phyloP scores from a whole-genome alignment of 2,113 vertebrate genomes.

The Coracopsis vasa region DNA sequence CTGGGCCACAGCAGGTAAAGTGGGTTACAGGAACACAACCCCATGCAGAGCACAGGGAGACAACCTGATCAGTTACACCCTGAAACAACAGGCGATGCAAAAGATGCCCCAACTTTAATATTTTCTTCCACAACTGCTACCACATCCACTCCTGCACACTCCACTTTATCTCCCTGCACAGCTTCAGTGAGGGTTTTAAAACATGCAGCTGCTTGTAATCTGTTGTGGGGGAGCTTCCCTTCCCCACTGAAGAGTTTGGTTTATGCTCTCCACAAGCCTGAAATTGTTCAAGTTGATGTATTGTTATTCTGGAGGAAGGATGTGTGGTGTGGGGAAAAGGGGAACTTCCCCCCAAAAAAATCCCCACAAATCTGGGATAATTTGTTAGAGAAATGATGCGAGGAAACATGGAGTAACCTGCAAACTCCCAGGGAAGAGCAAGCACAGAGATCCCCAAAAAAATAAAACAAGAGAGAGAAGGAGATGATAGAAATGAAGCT shows the following conservation, averaged over 20 bases:
- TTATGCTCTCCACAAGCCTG: background rate
- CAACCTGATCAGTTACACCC: background rate
- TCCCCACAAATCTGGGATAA: background rate
- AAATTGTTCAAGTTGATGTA: background rate
- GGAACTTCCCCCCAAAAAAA: background rate
- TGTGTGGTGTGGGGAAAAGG: background rate
- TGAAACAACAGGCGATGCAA: background rate
- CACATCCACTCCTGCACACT: background rate
- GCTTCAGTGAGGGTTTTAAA: background rate
- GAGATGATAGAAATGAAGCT: background rate
- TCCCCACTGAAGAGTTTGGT: slow-evolving; percentile 16
- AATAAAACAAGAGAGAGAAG: background rate
- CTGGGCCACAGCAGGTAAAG: background rate
- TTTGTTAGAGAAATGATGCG: background rate
- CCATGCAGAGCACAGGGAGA: background rate
- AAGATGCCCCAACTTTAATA: background rate
- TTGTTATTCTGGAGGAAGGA: background rate
- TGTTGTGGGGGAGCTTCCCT: background rate
- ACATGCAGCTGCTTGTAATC: slow-evolving; percentile 27
- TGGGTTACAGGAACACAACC: background rate
- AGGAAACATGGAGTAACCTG: slow-evolving; percentile 55
- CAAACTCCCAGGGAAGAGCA: slow-evolving; percentile 23
- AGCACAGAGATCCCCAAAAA: background rate
- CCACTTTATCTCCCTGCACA: background rate
- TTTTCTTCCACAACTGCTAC: background rate